phyloP scores from a whole-genome alignment of 2,888 invertebrate species.

The Myopa tessellatipennis region DNA sequence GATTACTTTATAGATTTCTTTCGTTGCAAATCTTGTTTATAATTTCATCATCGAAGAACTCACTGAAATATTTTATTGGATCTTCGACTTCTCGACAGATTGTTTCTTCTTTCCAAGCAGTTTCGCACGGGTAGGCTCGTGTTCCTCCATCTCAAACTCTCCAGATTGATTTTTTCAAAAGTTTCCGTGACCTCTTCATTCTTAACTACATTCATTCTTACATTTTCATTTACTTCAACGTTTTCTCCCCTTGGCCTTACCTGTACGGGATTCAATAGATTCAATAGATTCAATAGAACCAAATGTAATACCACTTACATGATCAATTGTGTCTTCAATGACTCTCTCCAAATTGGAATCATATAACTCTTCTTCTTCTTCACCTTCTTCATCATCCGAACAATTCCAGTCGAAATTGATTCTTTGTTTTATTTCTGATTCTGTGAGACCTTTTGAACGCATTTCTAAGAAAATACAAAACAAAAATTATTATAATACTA shows the following conservation, averaged over 20 bases:
- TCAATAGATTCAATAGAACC: not conserved
- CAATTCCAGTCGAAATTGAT: constrained; percentile 31
- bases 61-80: constrained; percentile 33
- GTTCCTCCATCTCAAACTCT: no score
- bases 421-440: constrained; percentile 34
- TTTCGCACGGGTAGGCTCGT: not conserved
- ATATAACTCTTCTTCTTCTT: not conserved
- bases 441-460: constrained; percentile 32
- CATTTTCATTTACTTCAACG: constrained; percentile 10
- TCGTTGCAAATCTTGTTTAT: constrained; percentile 33
- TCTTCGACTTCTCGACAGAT: constrained; percentile 30
- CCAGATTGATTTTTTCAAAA: no score
- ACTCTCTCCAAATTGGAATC: no score
- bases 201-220: constrained; percentile 7
- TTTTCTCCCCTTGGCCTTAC: no score
- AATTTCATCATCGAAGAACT: constrained; percentile 36
- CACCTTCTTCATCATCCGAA: constrained; percentile 18
- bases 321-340: no score
- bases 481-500: constrained; percentile 20
- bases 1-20: constrained; percentile 30
- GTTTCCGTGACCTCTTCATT: not conserved
- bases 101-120: constrained; percentile 34
- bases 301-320: no score
- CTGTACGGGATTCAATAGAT: constrained; percentile 26
- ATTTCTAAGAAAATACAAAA: constrained; percentile 25